Evolutionary conservation across 2,888 invertebrate species (phyloP).

Genomic region (Caenorhabditis sp.): DNA sequence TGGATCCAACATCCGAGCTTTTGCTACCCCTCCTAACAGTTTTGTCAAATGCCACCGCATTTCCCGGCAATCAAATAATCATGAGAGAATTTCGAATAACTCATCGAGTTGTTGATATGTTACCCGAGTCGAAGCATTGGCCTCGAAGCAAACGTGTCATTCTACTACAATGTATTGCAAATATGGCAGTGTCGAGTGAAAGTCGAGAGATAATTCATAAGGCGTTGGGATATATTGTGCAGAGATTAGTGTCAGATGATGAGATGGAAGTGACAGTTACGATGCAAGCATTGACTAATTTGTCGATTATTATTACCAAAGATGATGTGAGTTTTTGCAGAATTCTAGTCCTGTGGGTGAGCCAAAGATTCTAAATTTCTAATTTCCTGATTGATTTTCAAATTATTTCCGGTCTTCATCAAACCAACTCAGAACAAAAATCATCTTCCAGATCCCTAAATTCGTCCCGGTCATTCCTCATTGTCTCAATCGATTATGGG

Average conservation of each 20-base stretch:
- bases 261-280: constrained; percentile 66
- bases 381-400: no score
- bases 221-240: constrained; percentile 51
- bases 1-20: constrained; percentile 60
- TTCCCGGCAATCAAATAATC: constrained; percentile 63
- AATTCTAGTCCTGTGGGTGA: not conserved
- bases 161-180: constrained; percentile 66
- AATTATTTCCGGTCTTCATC: not conserved
- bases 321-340: constrained; percentile 36
- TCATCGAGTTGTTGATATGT: constrained; percentile 58
- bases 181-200: constrained; percentile 59
- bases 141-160: constrained; percentile 61
- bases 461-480: constrained; percentile 59
- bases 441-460: constrained; percentile 35
- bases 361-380: not conserved
- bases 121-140: constrained; percentile 53
- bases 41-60: constrained; percentile 64
- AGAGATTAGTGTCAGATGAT: constrained; percentile 52
- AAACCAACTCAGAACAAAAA: not conserved
- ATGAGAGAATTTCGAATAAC: constrained; percentile 59
- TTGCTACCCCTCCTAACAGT: constrained; percentile 64
- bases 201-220: constrained; percentile 48
- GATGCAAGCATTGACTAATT: constrained; percentile 65
- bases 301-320: constrained; percentile 58
- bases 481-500: constrained; percentile 59